Evolutionary conservation across 2,888 invertebrate species (phyloP), one percentile per base, ranked within the genome.

Genomic region (Thera obeliscata): DNA sequence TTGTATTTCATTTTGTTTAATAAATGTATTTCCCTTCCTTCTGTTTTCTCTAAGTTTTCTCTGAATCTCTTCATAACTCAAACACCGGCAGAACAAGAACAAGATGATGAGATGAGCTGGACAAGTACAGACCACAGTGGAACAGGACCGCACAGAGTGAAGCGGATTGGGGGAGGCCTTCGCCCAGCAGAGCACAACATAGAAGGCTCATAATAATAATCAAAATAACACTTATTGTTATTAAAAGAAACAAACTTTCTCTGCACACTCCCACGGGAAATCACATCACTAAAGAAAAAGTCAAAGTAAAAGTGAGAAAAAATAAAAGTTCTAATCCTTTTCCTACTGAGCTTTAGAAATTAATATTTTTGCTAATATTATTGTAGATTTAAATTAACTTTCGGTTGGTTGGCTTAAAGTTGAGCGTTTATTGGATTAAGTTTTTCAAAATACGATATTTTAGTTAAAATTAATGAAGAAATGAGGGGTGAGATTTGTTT

Each of bases 301-400:
- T 65, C 63, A 61, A 69, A 72, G 67, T 74, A 72, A 76, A 75
- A 70, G 70, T 76, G 76, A 74, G 73, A 78, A 81, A 81, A 81
- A 77, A 78, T 73, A 69, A 67, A 69, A 61, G 9, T 11, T 58
- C 59, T 82, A 81, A 86, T 82, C 83, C 78, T 62, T 63, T 73
- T 81, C 87, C 87, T 86, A 84, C 86, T 83, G 87, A 81, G 83
- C 74, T 83, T 80, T 72, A 81, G 80, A 83, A 83, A 79, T 71
- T 73, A 72, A 64, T 72, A 67, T 59, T 62, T 72, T 66, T 52
- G 64, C 56, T 61, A 69, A 73, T 70, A 67, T 43, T 58, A 58
- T 57, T 72, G 64, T 66, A 48, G 62, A 61, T 73, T 71, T 22
- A 64, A 72, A 73, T 74, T 71, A 70, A 58, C 49, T 73, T 73